Evolutionary conservation across 2,888 invertebrate species (phyloP).

Genomic region (Halictus ligatus): DNA sequence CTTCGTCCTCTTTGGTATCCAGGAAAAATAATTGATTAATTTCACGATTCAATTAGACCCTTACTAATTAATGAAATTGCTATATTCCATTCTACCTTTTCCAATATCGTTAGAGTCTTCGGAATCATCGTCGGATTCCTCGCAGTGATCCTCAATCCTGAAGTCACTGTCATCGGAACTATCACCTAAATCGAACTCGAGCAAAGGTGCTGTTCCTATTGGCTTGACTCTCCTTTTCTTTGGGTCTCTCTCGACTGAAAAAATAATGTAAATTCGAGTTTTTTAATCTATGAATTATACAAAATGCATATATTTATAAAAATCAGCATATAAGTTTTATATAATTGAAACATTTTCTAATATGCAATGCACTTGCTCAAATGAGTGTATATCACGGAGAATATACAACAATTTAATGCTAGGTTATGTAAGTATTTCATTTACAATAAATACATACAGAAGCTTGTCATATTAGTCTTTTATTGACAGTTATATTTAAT

Average conservation of each 20-base stretch:
- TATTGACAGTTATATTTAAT: slow-evolving; percentile 36
- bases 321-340: neutral
- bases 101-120: slow-evolving; percentile 89
- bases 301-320: neutral
- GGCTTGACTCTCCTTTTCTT: slow-evolving; percentile 93
- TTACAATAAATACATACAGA: slow-evolving; percentile 68
- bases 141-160: slow-evolving; percentile 93
- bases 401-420: slow-evolving; percentile 33
- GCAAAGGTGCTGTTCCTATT: slow-evolving; percentile 89
- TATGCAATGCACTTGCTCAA: slow-evolving; percentile 1
- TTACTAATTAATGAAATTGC: neutral
- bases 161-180: slow-evolving; percentile 98
- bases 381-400: slow-evolving; percentile 15
- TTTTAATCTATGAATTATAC: neutral
- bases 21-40: slow-evolving; percentile 12
- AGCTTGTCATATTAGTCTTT: slow-evolving; percentile 61
- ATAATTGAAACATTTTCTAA: neutral
- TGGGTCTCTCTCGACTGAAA: slow-evolving; percentile 89
- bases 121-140: slow-evolving; percentile 92
- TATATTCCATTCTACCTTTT: slow-evolving; percentile 84
- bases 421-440: slow-evolving; percentile 66
- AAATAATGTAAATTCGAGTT: slow-evolving; percentile 27
- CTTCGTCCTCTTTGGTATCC: slow-evolving; percentile 50
- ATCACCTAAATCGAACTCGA: slow-evolving; percentile 94
- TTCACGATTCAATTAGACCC: neutral